Conservation (phyloP, 1,140 invertebrate species). For the Panagrolaimus sp. region DNA sequence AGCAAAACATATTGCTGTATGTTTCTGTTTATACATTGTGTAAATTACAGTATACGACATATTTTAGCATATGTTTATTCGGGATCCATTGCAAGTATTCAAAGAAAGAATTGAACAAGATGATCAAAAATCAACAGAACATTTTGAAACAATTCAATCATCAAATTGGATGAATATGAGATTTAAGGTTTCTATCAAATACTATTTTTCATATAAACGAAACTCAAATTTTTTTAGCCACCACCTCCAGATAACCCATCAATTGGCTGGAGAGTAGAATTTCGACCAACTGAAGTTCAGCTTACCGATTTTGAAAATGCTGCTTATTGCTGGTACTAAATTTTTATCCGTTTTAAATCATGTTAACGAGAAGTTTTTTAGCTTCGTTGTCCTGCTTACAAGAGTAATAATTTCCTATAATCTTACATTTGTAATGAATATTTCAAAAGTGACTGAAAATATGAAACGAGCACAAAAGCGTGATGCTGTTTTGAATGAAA, state of each 20-base stretch:
- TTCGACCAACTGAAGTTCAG: slow-evolving; percentile 91
- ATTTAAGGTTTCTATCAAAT: too few species aligned
- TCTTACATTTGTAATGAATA: slow-evolving; percentile 91
- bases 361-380: too few species aligned
- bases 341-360: too few species aligned
- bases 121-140: slow-evolving; percentile 86
- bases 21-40: too few species aligned
- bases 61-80: slow-evolving; percentile 84
- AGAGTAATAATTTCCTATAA: slow-evolving; percentile 92
- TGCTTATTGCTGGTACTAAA: slow-evolving; percentile 78
- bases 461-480: slow-evolving; percentile 86
- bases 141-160: slow-evolving; percentile 98
- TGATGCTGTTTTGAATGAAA: slow-evolving; percentile 74
- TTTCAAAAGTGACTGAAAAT: slow-evolving; percentile 97
- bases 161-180: slow-evolving; percentile 99
- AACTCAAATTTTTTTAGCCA: too few species aligned
- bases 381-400: slow-evolving; percentile 88
- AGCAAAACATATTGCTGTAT: background rate
- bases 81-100: slow-evolving; percentile 89
- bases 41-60: too few species aligned
- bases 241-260: slow-evolving; percentile 73
- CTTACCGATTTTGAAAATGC: slow-evolving; percentile 99
- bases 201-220: too few species aligned
- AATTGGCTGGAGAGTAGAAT: slow-evolving; percentile 97
- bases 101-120: slow-evolving; percentile 90